Evolutionary conservation across 2,888 invertebrate genomes (phyloP), one percentile per base, ranked within the genome.

Genomic region (Phragmatobia fuliginosa): DNA sequence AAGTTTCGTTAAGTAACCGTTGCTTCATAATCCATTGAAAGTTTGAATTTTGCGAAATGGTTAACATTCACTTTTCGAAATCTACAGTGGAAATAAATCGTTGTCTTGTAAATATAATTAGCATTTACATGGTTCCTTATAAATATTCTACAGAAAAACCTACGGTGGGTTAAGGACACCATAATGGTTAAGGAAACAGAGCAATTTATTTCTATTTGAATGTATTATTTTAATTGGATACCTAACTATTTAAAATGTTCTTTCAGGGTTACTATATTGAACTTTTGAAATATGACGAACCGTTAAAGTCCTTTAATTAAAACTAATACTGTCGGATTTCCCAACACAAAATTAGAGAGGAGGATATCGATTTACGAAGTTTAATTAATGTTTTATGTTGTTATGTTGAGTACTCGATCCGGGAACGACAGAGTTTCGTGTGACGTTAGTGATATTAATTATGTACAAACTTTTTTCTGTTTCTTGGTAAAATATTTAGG

Each of bases 301-400:
- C 21, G 8, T 66, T n/a, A n/a, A 36, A 61, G 16, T 36, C 25
- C 61, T 61, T 21, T 61, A 61, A 61, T 36, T 36, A 36, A 61
- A 61, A 61, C 36, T 63, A 49, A n/a, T 67, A 65, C 62, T 68
- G 58, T 3, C 49, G n/a, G 11, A n/a, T 49, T 49, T 49, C 25
- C 49, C 49, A 49, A 49, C n/a, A n/a, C 63, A 63, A 68, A 69
- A 72, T 73, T 60, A 60, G 21, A 36, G 61, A 69, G 62, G 33
- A 58, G 28, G 61, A 59, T 61, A 49, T 61, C 33, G 62, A 70
- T 61, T 63, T 49, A 49, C 49, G 16, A 62, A 25, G 3, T 60
- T 68, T 36, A 28, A 31, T 38, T 7, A 18, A 31, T 25, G 62
- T 62, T 41, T 62, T 31, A 49, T 36, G 33, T 14, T 32, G 10